Conservation (phyloP, 1,140 invertebrate species). For the Cyrtorhinus lividipennis region DNA sequence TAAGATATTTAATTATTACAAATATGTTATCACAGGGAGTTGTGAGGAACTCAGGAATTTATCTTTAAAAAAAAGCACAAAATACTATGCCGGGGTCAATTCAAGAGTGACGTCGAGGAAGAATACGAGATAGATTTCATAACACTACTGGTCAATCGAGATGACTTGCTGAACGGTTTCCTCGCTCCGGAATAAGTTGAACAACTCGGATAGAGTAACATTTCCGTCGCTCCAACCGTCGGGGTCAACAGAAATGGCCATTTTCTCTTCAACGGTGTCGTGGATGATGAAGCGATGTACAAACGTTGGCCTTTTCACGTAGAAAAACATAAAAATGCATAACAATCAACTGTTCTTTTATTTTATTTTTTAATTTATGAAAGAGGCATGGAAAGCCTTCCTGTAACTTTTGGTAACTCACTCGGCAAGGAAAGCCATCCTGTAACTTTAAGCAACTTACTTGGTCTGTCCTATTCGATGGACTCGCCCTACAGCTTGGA, state of each 20-base stretch:
- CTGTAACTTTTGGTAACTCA: neutral
- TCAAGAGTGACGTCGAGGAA: no score
- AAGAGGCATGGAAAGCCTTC: neutral
- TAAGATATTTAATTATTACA: no score
- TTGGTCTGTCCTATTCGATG: slow-evolving; percentile 66
- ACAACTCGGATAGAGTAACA: slow-evolving; percentile 21
- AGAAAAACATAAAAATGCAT: no score
- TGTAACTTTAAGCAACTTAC: slow-evolving; percentile 29
- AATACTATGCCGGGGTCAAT: no score
- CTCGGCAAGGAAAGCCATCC: neutral
- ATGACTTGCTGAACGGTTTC: no score
- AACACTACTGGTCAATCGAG: no score
- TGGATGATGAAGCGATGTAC: slow-evolving; percentile 53
- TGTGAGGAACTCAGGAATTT: no score
- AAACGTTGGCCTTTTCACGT: slow-evolving; percentile 39
- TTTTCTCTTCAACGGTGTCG: slow-evolving; percentile 54
- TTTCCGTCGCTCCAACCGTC: slow-evolving; percentile 21
- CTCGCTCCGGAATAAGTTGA: slow-evolving; percentile 24
- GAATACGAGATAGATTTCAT: no score
- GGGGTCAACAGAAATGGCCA: slow-evolving; percentile 28
- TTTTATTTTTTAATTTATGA: neutral
- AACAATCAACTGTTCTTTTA: neutral
- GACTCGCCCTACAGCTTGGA: slow-evolving; percentile 63
- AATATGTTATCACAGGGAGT: no score
- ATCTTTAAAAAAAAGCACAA: no score